phyloP scores from a whole-genome alignment of 2,113 vertebrate genomes.

The Oryzias woworae region DNA sequence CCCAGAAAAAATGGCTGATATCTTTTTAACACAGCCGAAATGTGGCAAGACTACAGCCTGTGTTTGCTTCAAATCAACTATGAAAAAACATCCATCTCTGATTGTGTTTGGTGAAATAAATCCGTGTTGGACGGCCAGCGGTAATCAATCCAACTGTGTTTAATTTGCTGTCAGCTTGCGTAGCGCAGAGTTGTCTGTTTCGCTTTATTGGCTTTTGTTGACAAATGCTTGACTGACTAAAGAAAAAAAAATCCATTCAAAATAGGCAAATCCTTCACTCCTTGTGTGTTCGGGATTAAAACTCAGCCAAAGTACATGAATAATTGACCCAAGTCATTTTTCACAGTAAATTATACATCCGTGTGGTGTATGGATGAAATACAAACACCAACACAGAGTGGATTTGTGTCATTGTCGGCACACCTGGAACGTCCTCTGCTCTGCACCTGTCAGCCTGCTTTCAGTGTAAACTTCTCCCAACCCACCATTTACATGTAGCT shows the following conservation, averaged over 20 bases:
- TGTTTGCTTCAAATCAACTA: conserved; percentile 45
- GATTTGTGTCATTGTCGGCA: conserved; percentile 43
- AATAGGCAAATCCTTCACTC: conserved; percentile 72
- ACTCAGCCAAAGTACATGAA: not conserved
- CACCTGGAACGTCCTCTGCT: conserved; percentile 55
- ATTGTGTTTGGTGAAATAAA: conserved; percentile 69
- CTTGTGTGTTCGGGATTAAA: conserved; percentile 16
- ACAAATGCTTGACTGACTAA: conserved; percentile 71
- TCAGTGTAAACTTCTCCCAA: conserved; percentile 55
- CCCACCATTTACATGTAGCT: conserved; percentile 76
- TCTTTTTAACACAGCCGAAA: conserved; percentile 28
- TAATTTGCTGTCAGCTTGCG: conserved; percentile 59
- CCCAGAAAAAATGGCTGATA: conserved; percentile 33
- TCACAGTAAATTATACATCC: conserved; percentile 5
- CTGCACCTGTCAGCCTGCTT: conserved; percentile 67
- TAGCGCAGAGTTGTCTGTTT: conserved; percentile 62
- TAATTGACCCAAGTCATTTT: conserved; percentile 11
- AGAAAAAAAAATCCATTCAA: conserved; percentile 64
- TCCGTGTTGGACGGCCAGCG: conserved; percentile 52
- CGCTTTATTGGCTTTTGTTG: conserved; percentile 72
- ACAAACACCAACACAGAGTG: conserved; percentile 29
- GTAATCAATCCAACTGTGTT: conserved; percentile 64
- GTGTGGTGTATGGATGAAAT: conserved; percentile 15
- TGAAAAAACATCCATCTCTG: conserved; percentile 55
- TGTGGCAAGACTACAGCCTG: conserved; percentile 11